A percentile compares a stretch with the other conserved stretches of the same genome.
These are phyloP conservation scores for Leptothorax acervorum DNA, from an alignment of 2,888 invertebrate species.

Conservation along the genomic window DNA sequence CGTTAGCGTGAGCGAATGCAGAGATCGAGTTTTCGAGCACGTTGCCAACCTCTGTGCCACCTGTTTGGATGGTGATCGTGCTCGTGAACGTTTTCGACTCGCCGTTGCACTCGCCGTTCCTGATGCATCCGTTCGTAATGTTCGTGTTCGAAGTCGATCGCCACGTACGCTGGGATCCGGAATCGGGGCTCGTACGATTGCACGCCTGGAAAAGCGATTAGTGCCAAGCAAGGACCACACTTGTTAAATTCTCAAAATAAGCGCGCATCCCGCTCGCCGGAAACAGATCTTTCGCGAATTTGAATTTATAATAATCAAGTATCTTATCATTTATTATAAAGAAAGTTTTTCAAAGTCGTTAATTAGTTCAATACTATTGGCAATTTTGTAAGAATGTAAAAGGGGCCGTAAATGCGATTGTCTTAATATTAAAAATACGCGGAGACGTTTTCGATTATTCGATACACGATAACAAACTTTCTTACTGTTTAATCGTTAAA, in stretches of 20 bases:
- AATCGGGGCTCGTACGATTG: slow-evolving; percentile 78
- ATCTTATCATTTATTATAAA: slow-evolving; percentile 11
- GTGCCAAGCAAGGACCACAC: slow-evolving; percentile 80
- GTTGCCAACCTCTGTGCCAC: slow-evolving; percentile 79
- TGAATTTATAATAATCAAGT: neutral
- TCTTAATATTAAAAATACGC: neutral
- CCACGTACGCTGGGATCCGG: slow-evolving; percentile 63
- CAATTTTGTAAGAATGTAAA: neutral
- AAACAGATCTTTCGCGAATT: slow-evolving; percentile 8
- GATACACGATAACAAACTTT: neutral
- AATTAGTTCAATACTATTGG: neutral
- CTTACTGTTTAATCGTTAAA: neutral
- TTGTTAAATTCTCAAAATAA: slow-evolving; percentile 43
- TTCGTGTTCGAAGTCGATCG: slow-evolving; percentile 62
- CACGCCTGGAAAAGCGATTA: slow-evolving; percentile 84
- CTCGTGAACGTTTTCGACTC: slow-evolving; percentile 83
- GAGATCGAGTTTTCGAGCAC: slow-evolving; percentile 33
- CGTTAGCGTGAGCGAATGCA: slow-evolving; percentile 25
- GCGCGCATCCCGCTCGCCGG: neutral
- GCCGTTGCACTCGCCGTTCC: slow-evolving; percentile 75
- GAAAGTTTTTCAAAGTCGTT: neutral
- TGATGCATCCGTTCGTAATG: slow-evolving; percentile 71
- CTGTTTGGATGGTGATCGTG: slow-evolving; percentile 83
- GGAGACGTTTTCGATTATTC: neutral
- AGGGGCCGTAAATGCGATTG: neutral